phyloP scores from a whole-genome alignment of 2,113 vertebrate genomes.

The Theropithecus gelada region DNA sequence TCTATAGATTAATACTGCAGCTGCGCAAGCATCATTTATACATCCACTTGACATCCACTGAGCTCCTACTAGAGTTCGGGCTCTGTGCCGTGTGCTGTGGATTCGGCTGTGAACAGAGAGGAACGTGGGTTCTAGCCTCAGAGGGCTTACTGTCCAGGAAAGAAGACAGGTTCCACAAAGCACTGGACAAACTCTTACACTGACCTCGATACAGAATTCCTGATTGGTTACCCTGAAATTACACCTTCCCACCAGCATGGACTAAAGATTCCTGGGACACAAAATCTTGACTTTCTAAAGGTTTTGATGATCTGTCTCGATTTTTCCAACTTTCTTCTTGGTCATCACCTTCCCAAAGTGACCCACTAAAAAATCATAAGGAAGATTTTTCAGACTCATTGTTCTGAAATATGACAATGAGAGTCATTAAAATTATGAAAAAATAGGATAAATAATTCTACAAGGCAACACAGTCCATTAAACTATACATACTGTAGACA shows the following conservation, averaged over 20 bases:
- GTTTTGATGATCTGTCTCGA: not conserved
- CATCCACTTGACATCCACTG: not conserved
- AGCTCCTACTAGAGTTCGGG: not conserved
- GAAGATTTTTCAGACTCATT: not conserved
- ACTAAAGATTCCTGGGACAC: not conserved
- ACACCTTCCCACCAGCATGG: not conserved
- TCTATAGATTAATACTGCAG: not conserved
- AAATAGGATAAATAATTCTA: constrained; percentile 31
- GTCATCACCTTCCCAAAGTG: not conserved
- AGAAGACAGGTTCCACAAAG: not conserved
- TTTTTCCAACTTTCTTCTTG: not conserved
- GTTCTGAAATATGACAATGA: constrained; percentile 27
- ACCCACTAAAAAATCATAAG: not conserved
- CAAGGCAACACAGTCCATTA: constrained; percentile 38
- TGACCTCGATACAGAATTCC: not conserved
- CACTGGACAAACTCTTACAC: not conserved
- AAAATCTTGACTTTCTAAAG: constrained; percentile 11
- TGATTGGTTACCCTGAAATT: not conserved
- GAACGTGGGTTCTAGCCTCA: not conserved
- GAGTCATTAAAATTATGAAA: constrained; percentile 40
- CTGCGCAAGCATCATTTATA: not conserved
- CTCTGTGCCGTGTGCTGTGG: not conserved
- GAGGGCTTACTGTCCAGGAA: not conserved
- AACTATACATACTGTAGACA: not conserved
- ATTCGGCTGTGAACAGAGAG: not conserved